Evolutionary conservation across 2,797 vertebrate genomes (phyloP).

Genomic region (Siniperca scherzeri): DNA sequence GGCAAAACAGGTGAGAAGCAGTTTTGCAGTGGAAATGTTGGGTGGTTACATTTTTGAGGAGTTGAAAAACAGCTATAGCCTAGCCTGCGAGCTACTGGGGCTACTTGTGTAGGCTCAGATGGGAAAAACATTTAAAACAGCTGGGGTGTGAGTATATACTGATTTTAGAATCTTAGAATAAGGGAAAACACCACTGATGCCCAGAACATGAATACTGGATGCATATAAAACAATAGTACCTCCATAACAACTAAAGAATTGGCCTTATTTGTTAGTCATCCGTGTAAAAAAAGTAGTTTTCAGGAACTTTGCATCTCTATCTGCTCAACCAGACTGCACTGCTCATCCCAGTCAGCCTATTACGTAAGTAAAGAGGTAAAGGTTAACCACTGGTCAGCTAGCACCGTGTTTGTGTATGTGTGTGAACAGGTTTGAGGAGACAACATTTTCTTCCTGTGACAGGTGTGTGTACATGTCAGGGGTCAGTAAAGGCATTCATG

Average conservation of each 20-base stretch:
- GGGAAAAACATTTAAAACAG: constrained; percentile 5
- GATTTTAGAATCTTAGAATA: background rate
- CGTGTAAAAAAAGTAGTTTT: background rate
- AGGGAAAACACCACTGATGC: background rate
- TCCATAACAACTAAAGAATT: background rate
- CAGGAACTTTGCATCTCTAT: constrained; percentile 22
- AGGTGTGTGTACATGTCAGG: constrained; percentile 62
- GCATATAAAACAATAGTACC: background rate
- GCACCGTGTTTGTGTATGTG: constrained; percentile 3
- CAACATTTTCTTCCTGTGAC: constrained; percentile 57
- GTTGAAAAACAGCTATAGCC: background rate
- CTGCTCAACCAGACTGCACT: constrained; percentile 35
- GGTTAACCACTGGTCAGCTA: constrained; percentile 62
- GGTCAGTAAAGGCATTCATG: constrained; percentile 65
- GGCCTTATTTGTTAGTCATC: background rate
- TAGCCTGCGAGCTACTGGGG: background rate
- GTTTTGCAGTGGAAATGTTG: background rate
- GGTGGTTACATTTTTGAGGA: too few species aligned
- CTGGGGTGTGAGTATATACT: background rate
- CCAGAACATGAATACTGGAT: constrained; percentile 1
- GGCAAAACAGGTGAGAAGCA: background rate
- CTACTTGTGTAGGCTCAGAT: background rate
- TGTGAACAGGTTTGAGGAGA: constrained; percentile 14
- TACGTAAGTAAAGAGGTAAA: constrained; percentile 58
- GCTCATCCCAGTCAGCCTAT: constrained; percentile 34